Evolutionary conservation across 2,113 vertebrate species (phyloP), one percentile per base, ranked within the genome.

Genomic region (Mobula birostris): DNA sequence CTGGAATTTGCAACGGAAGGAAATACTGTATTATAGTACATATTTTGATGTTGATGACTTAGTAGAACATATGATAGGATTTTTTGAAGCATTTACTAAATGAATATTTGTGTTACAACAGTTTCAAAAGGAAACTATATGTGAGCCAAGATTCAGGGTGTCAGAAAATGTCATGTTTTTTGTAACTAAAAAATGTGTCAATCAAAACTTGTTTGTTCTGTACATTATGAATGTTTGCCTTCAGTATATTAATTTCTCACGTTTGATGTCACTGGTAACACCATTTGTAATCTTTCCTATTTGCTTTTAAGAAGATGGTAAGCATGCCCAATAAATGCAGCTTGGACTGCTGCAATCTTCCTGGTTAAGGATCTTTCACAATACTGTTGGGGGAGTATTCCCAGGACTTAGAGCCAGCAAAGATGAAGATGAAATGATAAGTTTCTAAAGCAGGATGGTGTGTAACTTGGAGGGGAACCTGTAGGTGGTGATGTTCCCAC

Each of bases 61-160:
- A 40, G 36, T 32, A 68, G 15, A 72, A 70, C 1, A 63, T 7
- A 2, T 48, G 68, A 29, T 72, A 90, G 36, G 68, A 76, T 93
- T 36, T 48, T 92, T 93, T 93, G 40, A 93, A 74, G 32, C 36
- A 9, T 56, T 93, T 29, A 74, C 36, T 74, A 76, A 93, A 93
- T 93, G 24, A 93, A 24, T 48, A 93, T 21, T 76, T 93, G 91
- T 14, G 40, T 56, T 74, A 93, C 8, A 48, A 9, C 19, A 27
- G 7, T 70, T 74, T 72, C 72, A 76, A 24, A 56, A 0, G 48
- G 40, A 36, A 74, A 74, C 48, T 56, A 72, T 74, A 12, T 21
- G 9, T 92, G 32, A 90, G 36, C 1, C 68, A 72, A 48, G 72
- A 74, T 48, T 27, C 40, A 74, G 4, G 36, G 2, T 56, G 21